Base-by-base conservation (phyloP, 2,888 invertebrate species). In the Macropis europaea region DNA sequence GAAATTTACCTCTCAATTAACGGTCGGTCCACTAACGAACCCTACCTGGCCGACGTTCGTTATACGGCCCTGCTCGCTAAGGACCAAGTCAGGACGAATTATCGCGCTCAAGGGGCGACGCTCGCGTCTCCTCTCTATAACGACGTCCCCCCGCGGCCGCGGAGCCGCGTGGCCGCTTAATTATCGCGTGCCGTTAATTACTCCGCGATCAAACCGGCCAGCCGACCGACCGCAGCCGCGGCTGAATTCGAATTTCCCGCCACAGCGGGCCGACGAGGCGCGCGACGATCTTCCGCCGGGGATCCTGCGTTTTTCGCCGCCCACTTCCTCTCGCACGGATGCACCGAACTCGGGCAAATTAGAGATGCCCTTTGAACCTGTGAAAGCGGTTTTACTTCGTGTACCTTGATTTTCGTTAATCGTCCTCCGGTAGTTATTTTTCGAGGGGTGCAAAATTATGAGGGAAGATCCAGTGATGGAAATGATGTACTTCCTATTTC, bases 141-240 rank as follows among this genome's bases (percentile, higher is more conserved):
- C 71, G 71, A 72, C 66, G 56, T 40, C 36, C 56, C 61, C 64
- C 34, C 71, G 52, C 34, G 40, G 53, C 38, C 26, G 38, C 45
- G 17, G 22, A 13, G 15, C 11, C 19, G 17, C 42, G 45, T 43
- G 60, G 64, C 57, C 66, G 73, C 61, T 60, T 72, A 72, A 73
- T 85, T 83, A 84, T 83, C 73, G 64, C 68, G n/a, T 48, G 32
- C 61, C 63, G 73, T 82, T 83, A 82, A 82, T 83, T 81, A 83
- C 52, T 50, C 50, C 59, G 63, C 74, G 75, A 82, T 81, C 74
- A 79, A 79, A 52, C 75, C 47, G 62, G 48, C 70, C 77, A 68
- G 50, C 53, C 17, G 56, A 50, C 28, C 66, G 38, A 59, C 52
- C 52, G n/a, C 56, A 40, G 40, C 32, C 34, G 68, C 54, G 17